Percentiles rank a stretch among this genome's conserved stretches.
These are phyloP conservation scores for Caranx melampygus DNA, from an alignment of 2,113 vertebrate genomes.

Conservation along the genomic window DNA sequence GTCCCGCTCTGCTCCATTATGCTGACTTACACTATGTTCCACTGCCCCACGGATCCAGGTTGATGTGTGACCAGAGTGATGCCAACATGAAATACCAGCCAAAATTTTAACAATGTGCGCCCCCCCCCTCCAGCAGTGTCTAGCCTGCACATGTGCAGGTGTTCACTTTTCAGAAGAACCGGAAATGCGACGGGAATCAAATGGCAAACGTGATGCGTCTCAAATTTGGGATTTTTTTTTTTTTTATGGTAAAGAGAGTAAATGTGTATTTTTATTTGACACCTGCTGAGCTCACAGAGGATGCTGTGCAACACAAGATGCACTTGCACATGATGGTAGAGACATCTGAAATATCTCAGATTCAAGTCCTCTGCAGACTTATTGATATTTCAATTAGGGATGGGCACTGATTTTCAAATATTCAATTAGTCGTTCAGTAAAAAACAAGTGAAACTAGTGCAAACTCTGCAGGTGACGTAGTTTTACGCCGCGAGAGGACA, in stretches of 20 bases:
- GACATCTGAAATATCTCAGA: neutral
- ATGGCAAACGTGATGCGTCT: neutral
- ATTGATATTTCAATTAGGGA: no score
- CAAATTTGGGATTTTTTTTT: neutral
- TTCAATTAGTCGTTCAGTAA: no score
- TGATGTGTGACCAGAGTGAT: slow-evolving; percentile 22
- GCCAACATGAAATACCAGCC: slow-evolving; percentile 7
- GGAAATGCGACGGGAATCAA: neutral
- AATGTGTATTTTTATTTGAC: neutral
- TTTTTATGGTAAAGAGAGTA: neutral
- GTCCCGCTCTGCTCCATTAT: slow-evolving; percentile 46
- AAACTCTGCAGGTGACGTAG: no score
- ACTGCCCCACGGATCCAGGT: slow-evolving; percentile 18
- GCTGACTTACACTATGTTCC: slow-evolving; percentile 43
- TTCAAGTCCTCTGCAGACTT: no score
- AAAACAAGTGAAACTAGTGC: no score
- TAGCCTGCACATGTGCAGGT: neutral
- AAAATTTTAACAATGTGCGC: slow-evolving; percentile 26
- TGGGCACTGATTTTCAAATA: no score
- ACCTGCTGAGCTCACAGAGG: neutral
- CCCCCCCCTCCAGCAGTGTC: neutral
- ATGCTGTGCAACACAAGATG: neutral
- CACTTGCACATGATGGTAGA: neutral
- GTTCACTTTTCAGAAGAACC: neutral
- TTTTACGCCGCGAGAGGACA: no score